Percentiles rank a stretch among this genome's conserved stretches.
Conservation (phyloP, 2,888 invertebrate species). For the Himalopsyche japonica region DNA sequence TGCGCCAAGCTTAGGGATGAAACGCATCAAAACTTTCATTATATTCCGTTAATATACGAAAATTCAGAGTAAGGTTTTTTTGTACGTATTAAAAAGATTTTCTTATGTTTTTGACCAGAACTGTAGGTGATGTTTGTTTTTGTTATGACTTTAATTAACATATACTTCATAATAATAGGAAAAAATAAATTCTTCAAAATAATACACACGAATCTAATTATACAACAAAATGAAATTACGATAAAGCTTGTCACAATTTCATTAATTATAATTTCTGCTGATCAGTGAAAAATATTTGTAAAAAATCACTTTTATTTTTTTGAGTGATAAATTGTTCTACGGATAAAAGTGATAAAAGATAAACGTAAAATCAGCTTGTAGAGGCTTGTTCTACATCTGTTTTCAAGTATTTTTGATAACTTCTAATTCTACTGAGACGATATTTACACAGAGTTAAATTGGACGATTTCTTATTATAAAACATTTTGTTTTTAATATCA, state of each 20-base stretch:
- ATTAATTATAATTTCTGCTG: too few species aligned
- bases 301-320: neutral
- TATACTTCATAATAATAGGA: too few species aligned
- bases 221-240: too few species aligned
- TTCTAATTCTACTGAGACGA: neutral
- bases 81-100: too few species aligned
- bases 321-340: neutral
- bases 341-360: neutral
- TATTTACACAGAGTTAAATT: neutral
- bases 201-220: too few species aligned
- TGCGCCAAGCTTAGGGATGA: neutral
- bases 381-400: neutral
- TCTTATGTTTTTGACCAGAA: too few species aligned
- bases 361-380: neutral
- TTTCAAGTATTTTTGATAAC: neutral
- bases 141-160: too few species aligned
- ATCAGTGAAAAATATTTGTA: neutral
- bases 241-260: too few species aligned
- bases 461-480: neutral
- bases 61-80: neutral
- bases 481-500: too few species aligned
- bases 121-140: too few species aligned
- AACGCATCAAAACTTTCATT: neutral
- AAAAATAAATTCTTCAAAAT: too few species aligned
- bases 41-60: neutral